These are phyloP conservation scores for Toxotes chatareus DNA, from an alignment of 2,113 vertebrate genomes.

Conservation along the genomic window DNA sequence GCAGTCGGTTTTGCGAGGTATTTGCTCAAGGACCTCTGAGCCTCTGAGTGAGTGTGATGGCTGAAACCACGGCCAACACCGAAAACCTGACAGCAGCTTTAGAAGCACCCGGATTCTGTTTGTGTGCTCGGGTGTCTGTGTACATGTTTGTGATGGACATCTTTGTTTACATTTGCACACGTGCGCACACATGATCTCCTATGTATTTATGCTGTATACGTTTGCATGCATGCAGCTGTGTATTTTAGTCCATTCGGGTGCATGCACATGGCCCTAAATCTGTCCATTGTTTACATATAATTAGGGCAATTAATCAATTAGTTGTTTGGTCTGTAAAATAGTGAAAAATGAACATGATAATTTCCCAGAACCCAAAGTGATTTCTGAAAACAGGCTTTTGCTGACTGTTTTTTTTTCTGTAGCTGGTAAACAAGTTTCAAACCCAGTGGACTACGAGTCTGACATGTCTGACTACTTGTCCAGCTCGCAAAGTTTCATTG, in stretches of 20 bases:
- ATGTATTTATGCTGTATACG: background rate
- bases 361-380: too few species aligned
- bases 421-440: slow-evolving; percentile 40
- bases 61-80: background rate
- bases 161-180: background rate
- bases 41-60: slow-evolving; percentile 21
- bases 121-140: slow-evolving; percentile 12
- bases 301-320: background rate
- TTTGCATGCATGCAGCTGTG: background rate
- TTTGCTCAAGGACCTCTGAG: slow-evolving; percentile 52
- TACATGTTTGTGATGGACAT: slow-evolving; percentile 11
- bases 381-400: too few species aligned
- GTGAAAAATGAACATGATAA: background rate
- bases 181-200: slow-evolving; percentile 4
- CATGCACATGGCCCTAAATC: background rate
- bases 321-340: background rate
- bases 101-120: slow-evolving; percentile 31
- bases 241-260: background rate
- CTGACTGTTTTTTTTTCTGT: slow-evolving; percentile 22
- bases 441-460: background rate
- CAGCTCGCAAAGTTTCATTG: slow-evolving; percentile 35
- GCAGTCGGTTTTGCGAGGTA: slow-evolving; percentile 38
- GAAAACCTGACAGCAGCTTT: slow-evolving; percentile 28
- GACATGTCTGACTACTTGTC: slow-evolving; percentile 25
- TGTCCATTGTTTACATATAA: background rate